Evolutionary conservation across 1,140 invertebrate species (phyloP).

Genomic region (Berghia stephanieae): DNA sequence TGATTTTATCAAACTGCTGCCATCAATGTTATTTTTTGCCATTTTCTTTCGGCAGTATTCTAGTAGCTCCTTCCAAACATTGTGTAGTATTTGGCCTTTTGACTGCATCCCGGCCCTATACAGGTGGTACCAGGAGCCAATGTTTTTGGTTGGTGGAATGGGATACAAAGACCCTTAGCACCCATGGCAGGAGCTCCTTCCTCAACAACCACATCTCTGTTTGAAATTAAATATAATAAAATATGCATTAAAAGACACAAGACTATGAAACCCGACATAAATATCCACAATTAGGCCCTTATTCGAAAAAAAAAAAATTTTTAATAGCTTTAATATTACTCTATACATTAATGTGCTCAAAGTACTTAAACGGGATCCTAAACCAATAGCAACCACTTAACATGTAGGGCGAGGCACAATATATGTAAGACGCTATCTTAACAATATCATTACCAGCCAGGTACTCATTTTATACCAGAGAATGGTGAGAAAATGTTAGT

Average conservation of each 20-base stretch:
- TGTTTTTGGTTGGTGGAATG: conserved; percentile 83
- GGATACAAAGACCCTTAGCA: conserved; percentile 97
- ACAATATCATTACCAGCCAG: too few species aligned
- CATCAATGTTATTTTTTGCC: background rate
- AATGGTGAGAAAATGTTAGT: too few species aligned
- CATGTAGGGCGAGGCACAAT: too few species aligned
- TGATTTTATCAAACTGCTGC: background rate
- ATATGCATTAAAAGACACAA: too few species aligned
- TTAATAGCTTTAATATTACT: too few species aligned
- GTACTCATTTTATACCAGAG: too few species aligned
- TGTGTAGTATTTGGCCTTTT: conserved; percentile 83
- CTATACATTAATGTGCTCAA: too few species aligned
- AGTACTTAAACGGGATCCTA: too few species aligned
- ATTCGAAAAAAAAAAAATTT: conserved; percentile 13
- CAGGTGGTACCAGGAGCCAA: conserved; percentile 78
- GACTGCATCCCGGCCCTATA: conserved; percentile 87
- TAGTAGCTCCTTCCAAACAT: conserved; percentile 97
- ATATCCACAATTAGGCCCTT: too few species aligned
- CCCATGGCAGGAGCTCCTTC: conserved; percentile 92
- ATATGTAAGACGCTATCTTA: too few species aligned
- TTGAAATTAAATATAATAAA: conserved; percentile 23
- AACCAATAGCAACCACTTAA: too few species aligned
- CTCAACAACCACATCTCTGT: conserved; percentile 74
- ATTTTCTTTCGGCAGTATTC: background rate
- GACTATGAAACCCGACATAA: too few species aligned